These are phyloP conservation scores for Sebastolobus alascanus DNA, from an alignment of 2,797 vertebrate species.

Conservation along the genomic window DNA sequence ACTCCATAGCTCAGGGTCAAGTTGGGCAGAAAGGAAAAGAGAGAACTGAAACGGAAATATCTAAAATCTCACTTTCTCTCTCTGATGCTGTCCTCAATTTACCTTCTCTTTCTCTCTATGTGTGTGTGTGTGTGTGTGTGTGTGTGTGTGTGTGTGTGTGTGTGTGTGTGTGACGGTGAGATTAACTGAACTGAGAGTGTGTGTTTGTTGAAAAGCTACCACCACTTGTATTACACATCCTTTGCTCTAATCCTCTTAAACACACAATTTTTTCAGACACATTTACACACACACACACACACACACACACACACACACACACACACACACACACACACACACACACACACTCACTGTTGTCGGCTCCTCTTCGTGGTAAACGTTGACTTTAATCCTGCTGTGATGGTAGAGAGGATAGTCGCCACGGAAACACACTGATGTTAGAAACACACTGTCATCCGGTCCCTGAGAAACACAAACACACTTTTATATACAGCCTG, in stretches of 20 bases:
- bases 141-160: constrained; percentile 25
- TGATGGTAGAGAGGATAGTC: constrained; percentile 17
- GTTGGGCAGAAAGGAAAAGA: background rate
- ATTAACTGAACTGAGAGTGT: constrained; percentile 26
- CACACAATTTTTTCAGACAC: constrained; percentile 9
- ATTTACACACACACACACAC: background rate
- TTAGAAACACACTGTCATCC: constrained; percentile 20
- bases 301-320: constrained; percentile 11
- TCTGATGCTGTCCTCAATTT: background rate
- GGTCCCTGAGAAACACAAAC: constrained; percentile 24
- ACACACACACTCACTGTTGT: constrained; percentile 47
- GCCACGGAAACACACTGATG: constrained; percentile 35
- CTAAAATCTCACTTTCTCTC: constrained; percentile 7
- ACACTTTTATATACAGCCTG: background rate
- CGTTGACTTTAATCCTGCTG: constrained; percentile 44
- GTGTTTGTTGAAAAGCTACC: constrained; percentile 33
- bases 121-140: constrained; percentile 34
- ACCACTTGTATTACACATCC: constrained; percentile 28
- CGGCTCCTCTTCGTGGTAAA: constrained; percentile 10
- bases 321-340: constrained; percentile 76
- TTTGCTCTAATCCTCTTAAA: constrained; percentile 63
- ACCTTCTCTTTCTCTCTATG: background rate
- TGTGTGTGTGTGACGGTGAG: background rate
- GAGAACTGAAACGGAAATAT: background rate
- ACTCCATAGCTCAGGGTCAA: too few relatives aligned